Base-by-base conservation (phyloP, 2,113 vertebrate genomes). In the Psilopogon haemacephalus region DNA sequence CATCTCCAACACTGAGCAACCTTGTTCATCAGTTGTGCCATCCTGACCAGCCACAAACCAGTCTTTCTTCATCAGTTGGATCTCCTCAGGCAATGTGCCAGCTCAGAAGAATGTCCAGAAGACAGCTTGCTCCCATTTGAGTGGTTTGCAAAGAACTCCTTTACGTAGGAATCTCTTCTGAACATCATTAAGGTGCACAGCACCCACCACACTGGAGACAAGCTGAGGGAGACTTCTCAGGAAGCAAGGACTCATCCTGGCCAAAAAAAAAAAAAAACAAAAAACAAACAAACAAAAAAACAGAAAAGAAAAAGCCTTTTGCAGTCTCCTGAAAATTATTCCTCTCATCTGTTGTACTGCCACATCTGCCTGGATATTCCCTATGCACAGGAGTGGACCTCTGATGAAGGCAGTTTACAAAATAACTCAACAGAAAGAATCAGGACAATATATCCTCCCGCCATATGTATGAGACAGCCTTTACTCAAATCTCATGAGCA, bases 391-490 rank as follows among this genome's bases (percentile, higher is more conserved):
- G 30, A 84, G 8, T 8, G 68, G 17, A 67, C 7, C 15, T 50
- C 32, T 56, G 23, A 73, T 48, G 15, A 68, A 8, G 15, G 68
- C 23, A 5, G 5, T 5, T 79, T 12, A 30, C 64, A 58, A 91
- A 56, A 38, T 6, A 30, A 8, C 9, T 37, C 32, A 60, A 24
- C 27, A 72, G 12, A 63, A 12, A n/a, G 11, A 87, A 86, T 52
- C 0, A 4, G 19, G 7, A 72, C 5, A 60, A 21, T 3, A 8
- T 0, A 0, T 70, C 28, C 64, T 69, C 40, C 40, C 15, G 40
- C 11, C 40, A 42, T 42, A 15, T 42, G 40, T 42, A 42, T 37
- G 26, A 81, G 44, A 74, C 4, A 30, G 35, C 11, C 15, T 48
- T 89, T 82, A 14, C n/a, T 76, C n/a, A 35, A 10, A 58, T 12